A percentile compares a stretch with the other conserved stretches of the same genome.
These are phyloP conservation scores for Pseudois nayaur DNA, from an alignment of 2,113 vertebrate genomes.

Conservation along the genomic window DNA sequence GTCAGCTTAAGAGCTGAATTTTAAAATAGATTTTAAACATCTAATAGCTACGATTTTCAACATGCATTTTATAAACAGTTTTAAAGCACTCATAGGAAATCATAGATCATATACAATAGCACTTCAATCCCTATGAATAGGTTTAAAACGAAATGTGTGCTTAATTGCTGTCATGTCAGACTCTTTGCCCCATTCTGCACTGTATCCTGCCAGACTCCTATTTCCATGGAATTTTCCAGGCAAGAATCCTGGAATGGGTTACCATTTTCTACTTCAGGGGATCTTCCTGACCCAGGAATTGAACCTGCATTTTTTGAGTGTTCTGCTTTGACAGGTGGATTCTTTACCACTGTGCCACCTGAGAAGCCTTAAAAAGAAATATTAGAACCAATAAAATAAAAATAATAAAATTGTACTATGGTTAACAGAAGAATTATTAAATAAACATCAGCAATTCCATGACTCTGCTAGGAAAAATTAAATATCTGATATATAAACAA, in stretches of 20 bases:
- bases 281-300: background rate
- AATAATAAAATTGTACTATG: background rate
- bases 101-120: background rate
- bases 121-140: background rate
- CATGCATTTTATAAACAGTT: background rate
- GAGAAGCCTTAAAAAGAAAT: background rate
- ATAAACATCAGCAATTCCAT: background rate
- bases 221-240: background rate
- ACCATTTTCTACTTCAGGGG: background rate
- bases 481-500: background rate
- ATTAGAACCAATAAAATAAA: background rate
- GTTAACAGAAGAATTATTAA: background rate
- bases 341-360: background rate
- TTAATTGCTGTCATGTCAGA: background rate
- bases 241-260: background rate
- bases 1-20: background rate
- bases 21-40: background rate
- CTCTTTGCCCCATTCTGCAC: background rate
- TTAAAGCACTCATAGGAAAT: background rate
- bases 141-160: background rate
- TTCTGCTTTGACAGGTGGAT: background rate
- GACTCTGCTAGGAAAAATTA: background rate
- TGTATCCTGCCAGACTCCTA: background rate
- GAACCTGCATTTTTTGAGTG: background rate
- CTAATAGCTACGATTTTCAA: background rate